These are phyloP conservation scores for Baronia brevicornis DNA, from an alignment of 2,888 invertebrate species.

Conservation along the genomic window DNA sequence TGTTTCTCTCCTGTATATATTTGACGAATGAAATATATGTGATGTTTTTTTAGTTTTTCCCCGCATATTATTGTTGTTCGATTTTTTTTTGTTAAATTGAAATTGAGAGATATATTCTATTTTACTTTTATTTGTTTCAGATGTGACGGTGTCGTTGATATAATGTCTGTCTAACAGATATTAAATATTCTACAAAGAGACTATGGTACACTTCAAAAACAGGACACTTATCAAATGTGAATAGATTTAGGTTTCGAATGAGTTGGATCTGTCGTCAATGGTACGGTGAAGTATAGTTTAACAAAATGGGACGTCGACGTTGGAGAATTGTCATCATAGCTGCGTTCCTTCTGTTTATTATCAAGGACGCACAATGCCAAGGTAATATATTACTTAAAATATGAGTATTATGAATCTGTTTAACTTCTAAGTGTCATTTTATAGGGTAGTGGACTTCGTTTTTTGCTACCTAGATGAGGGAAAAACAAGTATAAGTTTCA, in stretches of 20 bases:
- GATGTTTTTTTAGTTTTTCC: no score
- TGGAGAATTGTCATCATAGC: constrained; percentile 63
- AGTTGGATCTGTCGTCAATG: constrained; percentile 41
- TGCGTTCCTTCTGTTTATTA: constrained; percentile 56
- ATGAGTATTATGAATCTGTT: background rate
- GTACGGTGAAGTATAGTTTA: constrained; percentile 54
- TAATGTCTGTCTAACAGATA: constrained; percentile 39
- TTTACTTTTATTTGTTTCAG: constrained; percentile 49
- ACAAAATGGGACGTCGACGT: constrained; percentile 64
- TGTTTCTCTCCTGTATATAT: no score
- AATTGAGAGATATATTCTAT: no score
- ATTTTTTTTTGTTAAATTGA: constrained; percentile 12
- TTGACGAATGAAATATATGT: no score
- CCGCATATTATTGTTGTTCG: constrained; percentile 1
- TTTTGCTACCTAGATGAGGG: no score
- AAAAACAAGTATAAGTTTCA: no score
- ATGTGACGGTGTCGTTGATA: constrained; percentile 44
- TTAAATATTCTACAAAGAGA: constrained; percentile 13
- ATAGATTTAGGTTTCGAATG: background rate
- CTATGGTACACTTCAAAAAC: constrained; percentile 4
- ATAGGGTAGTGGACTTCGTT: no score
- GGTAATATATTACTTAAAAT: constrained; percentile 28
- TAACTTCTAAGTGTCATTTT: no score
- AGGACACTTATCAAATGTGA: constrained; percentile 1
- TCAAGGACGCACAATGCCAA: constrained; percentile 63